These are phyloP conservation scores for Columba janthina DNA, from an alignment of 2,113 vertebrate genomes.

Conservation along the genomic window DNA sequence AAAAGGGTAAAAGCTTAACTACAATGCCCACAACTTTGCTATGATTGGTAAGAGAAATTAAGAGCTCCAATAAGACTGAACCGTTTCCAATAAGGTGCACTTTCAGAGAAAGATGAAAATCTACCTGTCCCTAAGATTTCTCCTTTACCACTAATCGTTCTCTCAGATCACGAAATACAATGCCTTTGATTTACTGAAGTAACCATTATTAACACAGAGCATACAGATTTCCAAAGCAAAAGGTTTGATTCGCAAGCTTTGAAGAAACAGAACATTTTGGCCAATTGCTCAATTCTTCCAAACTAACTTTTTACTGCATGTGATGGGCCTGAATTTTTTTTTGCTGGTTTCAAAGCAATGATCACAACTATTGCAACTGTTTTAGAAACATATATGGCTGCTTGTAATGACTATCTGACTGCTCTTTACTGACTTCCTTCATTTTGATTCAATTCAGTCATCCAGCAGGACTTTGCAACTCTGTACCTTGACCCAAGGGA, in stretches of 20 bases:
- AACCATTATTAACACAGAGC: not conserved
- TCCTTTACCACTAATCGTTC: not conserved
- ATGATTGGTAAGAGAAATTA: not conserved
- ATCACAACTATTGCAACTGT: not conserved
- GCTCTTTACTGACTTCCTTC: not conserved
- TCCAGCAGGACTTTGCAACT: not conserved
- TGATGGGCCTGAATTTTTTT: not conserved
- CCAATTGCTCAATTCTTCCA: not conserved
- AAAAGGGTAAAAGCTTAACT: not conserved
- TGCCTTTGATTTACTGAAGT: not conserved
- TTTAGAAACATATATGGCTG: not conserved
- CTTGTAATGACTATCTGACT: not conserved
- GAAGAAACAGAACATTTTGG: not conserved
- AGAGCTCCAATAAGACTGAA: not conserved
- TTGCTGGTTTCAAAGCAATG: not conserved
- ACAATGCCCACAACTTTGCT: not conserved
- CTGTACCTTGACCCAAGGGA: not conserved
- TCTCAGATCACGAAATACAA: not conserved
- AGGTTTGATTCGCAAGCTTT: not conserved
- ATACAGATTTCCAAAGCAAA: not conserved
- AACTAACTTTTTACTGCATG: not conserved
- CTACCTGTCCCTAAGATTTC: not conserved
- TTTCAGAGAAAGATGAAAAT: not conserved
- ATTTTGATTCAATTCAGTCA: not conserved
- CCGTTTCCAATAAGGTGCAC: not conserved